Percentiles rank a stretch among this genome's conserved stretches.
Evolutionary conservation across 2,113 vertebrate genomes (phyloP).

Genomic region (Sceloporus tristichus): DNA sequence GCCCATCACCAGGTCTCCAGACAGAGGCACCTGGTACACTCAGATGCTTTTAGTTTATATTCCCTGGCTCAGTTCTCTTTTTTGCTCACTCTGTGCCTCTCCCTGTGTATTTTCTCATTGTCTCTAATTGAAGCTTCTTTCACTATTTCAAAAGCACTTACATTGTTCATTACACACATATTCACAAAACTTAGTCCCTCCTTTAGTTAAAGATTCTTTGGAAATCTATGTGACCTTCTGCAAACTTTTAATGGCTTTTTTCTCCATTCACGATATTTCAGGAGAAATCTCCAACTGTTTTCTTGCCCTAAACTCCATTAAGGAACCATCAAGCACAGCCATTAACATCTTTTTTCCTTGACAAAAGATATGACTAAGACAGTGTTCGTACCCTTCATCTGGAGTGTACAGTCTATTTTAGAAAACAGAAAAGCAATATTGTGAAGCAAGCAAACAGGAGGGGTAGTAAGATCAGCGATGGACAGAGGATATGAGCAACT

Average conservation of each 20-base stretch:
- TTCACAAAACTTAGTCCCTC: background rate
- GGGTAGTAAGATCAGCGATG: background rate
- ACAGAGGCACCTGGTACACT: background rate
- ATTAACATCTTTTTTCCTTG: slow-evolving; percentile 1
- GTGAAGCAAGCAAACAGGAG: background rate
- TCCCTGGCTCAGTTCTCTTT: background rate
- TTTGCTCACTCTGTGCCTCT: background rate
- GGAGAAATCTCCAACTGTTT: background rate
- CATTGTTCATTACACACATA: slow-evolving; percentile 3
- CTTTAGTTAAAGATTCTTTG: background rate
- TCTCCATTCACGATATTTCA: background rate
- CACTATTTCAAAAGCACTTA: background rate
- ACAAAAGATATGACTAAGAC: background rate
- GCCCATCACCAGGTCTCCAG: background rate
- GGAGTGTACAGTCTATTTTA: background rate
- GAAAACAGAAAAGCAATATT: background rate
- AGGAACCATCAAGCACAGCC: background rate
- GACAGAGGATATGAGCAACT: background rate
- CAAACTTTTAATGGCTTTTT: background rate
- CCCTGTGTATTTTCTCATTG: background rate
- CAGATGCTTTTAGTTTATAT: background rate
- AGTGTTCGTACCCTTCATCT: background rate
- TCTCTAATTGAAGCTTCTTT: background rate
- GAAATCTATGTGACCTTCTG: background rate
- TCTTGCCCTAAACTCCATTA: background rate